These are phyloP conservation scores for Jaculus jaculus DNA, from an alignment of 2,113 vertebrate species.

Conservation along the genomic window DNA sequence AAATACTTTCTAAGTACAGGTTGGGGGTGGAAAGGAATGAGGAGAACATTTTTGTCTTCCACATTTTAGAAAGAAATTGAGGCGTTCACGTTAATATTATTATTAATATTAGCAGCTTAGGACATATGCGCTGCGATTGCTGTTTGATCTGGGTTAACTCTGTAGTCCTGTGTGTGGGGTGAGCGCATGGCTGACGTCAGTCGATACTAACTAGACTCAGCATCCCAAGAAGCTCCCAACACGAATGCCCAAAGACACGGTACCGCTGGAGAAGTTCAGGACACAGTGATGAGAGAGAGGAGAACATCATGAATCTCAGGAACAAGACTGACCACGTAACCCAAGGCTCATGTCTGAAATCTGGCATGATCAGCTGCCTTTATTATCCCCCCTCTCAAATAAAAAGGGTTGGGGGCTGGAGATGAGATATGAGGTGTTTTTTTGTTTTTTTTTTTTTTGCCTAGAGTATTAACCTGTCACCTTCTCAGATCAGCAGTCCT, in stretches of 20 bases:
- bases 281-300: not conserved
- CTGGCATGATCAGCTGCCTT: not conserved
- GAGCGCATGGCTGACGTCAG: not conserved
- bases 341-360: not conserved
- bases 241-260: no score
- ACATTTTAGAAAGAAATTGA: not conserved
- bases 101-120: no score
- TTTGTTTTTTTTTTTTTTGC: no score
- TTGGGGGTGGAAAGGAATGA: no score
- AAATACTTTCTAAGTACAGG: not conserved
- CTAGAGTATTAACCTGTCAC: no score
- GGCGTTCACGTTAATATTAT: not conserved
- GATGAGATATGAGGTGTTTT: no score
- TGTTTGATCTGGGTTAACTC: no score
- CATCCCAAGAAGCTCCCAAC: not conserved
- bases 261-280: no score
- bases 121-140: no score
- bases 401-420: not conserved
- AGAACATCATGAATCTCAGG: not conserved
- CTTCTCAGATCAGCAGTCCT: no score
- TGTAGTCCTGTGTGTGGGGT: not conserved
- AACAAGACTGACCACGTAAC: not conserved
- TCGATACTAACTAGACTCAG: not conserved
- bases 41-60: no score
- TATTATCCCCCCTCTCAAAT: no score